Conservation (phyloP, 1,140 invertebrate genomes). For the Copidosoma floridanum region DNA sequence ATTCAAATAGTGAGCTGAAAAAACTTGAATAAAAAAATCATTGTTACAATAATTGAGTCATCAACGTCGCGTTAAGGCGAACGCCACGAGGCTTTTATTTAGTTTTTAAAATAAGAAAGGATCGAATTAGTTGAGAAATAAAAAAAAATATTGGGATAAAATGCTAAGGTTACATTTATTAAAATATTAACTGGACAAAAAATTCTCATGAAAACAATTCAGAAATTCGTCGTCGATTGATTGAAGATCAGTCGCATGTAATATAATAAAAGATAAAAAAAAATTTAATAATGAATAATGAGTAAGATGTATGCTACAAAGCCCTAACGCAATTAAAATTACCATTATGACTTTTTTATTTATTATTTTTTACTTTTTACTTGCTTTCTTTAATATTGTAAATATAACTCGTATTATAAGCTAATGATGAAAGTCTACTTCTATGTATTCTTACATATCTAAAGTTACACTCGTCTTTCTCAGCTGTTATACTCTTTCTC, state of each 20-base stretch:
- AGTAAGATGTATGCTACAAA: slow-evolving; percentile 11
- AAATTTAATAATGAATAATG: slow-evolving; percentile 2
- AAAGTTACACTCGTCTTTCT: slow-evolving; percentile 26
- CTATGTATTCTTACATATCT: slow-evolving; percentile 25
- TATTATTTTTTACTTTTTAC: too few relatives aligned
- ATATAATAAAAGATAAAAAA: slow-evolving; percentile 23
- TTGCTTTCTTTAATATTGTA: slow-evolving; percentile 26
- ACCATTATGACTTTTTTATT: too few relatives aligned
- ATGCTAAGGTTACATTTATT: slow-evolving; percentile 21
- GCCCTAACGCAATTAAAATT: too few relatives aligned
- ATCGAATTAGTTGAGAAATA: slow-evolving; percentile 6
- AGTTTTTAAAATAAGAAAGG: slow-evolving; percentile 10
- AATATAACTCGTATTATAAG: slow-evolving; percentile 26
- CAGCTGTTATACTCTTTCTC: slow-evolving; percentile 17
- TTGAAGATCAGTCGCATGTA: slow-evolving; percentile 13
- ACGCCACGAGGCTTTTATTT: too few relatives aligned
- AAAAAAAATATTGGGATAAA: slow-evolving; percentile 23
- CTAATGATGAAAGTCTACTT: slow-evolving; percentile 29
- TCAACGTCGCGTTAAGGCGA: too few relatives aligned
- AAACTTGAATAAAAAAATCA: too few relatives aligned
- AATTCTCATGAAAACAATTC: slow-evolving; percentile 5
- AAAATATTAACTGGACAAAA: slow-evolving; percentile 23
- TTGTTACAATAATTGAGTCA: too few relatives aligned
- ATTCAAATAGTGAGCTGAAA: slow-evolving; percentile 6
- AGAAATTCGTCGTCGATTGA: slow-evolving; percentile 3